Base-by-base conservation (phyloP, 2,113 vertebrate species). In the Embiotoca jacksoni region DNA sequence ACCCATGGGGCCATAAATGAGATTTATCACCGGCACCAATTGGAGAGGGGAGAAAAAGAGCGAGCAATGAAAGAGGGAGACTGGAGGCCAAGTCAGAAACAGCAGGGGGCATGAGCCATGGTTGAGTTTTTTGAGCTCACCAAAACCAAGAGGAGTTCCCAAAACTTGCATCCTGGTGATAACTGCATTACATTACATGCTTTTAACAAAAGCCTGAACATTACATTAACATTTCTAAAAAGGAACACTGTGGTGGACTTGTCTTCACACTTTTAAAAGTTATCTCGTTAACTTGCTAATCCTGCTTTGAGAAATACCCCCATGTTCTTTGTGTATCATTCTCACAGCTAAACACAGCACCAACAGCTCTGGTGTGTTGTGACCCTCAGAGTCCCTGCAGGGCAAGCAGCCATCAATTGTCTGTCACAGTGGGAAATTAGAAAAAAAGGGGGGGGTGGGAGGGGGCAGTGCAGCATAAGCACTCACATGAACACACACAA, bases 11-110 rank as follows among this genome's bases (percentile, higher is more conserved):
- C 89, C 54, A 91, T 93, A 92, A 93, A 94, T 86, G 54, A 91
- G 85, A 94, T 93, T 93, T 94, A 94, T 93, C 76, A 86, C 89
- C 82, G 71, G 66, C 88, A 90, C 63, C 72, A 72, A 86, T 67
- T 81, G 78, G 70, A 83, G 68, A 74, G 57, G 68, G 70, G 72
- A 71, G 59, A 56, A 72, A 56, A 36, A 55, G 44, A 56, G 57
- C 68, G 35, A 73, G 65, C 37, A 56, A 62, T 60, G 60, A 52
- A 35, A 73, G 64, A 73, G 23, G 58, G 56, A 89, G 80, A 83
- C 57, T 52, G 60, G 60, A 83, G 74, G 60, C 79, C 72, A 75
- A 73, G 66, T 68, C 71, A 70, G 66, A 86, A 78, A 82, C 72
- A 80, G 64, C 80, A 76, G 73, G 54, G 78, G 66, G 70, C 62